Evolutionary conservation across 2,797 vertebrate species (phyloP).

Genomic region (Eutrigla gurnardus): DNA sequence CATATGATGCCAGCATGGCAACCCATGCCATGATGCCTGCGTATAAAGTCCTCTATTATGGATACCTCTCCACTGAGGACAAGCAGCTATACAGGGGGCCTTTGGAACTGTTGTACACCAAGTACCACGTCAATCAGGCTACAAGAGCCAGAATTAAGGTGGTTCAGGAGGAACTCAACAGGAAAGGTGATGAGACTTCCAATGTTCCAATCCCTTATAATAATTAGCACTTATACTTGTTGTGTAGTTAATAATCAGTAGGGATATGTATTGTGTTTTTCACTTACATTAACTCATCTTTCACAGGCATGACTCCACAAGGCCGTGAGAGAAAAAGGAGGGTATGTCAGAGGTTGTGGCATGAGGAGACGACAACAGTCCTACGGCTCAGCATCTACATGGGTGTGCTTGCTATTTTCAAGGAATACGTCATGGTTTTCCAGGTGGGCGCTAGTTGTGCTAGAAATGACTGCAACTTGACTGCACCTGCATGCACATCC

Average conservation of each 20-base stretch:
- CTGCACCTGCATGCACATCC: conserved; percentile 14
- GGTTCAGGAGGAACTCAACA: conserved; percentile 2
- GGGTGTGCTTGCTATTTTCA: conserved; percentile 19
- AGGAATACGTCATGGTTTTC: conserved; percentile 39
- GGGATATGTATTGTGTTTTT: background rate
- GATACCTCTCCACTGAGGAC: conserved; percentile 16
- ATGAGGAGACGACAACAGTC: conserved; percentile 29
- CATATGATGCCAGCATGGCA: conserved; percentile 34
- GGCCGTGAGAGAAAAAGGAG: background rate
- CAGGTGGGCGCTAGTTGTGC: conserved; percentile 6
- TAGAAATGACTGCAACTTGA: conserved; percentile 17
- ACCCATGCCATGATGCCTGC: conserved; percentile 31
- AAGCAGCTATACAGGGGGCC: conserved; percentile 20
- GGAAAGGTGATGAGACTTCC: conserved; percentile 17
- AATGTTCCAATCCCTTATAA: no score
- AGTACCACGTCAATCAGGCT: background rate
- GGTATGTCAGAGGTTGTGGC: conserved; percentile 28
- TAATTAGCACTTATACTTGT: background rate
- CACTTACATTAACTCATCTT: conserved; percentile 1
- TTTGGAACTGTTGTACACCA: background rate
- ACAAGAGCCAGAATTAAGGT: conserved; percentile 7
- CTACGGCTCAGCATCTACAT: conserved; percentile 27
- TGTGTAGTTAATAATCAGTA: background rate
- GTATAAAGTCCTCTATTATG: conserved; percentile 28
- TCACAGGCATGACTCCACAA: conserved; percentile 20